phyloP scores from a whole-genome alignment of 2,888 invertebrate genomes.

The Caprella mutica region DNA sequence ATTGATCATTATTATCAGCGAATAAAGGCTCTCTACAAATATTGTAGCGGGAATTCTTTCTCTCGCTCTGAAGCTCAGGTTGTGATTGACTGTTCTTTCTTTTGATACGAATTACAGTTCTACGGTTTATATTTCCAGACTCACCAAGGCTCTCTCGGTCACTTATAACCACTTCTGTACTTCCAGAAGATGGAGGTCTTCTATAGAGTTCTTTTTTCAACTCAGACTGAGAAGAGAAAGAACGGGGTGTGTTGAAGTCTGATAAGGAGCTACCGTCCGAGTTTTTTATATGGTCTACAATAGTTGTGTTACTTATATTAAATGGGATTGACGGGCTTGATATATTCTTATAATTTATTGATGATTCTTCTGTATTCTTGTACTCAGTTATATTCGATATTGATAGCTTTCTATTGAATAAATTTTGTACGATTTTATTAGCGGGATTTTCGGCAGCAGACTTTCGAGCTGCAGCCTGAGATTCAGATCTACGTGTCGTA shows the following conservation, averaged over 20 bases:
- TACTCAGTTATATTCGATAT: slow-evolving; percentile 1
- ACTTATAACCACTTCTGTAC: slow-evolving; percentile 28
- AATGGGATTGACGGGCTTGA: neutral
- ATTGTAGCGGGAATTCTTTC: slow-evolving; percentile 5
- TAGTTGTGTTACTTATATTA: no score
- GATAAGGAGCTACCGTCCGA: no score
- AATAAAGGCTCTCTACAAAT: slow-evolving; percentile 3
- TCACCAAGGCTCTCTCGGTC: slow-evolving; percentile 31
- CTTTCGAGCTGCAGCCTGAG: no score
- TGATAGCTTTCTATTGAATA: slow-evolving; percentile 1
- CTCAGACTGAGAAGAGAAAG: neutral
- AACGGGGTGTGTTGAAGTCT: no score
- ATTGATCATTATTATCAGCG: neutral
- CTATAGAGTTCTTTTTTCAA: neutral
- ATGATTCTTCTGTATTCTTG: neutral
- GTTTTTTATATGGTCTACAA: no score
- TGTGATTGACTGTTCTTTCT: slow-evolving; percentile 29
- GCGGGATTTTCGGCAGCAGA: neutral
- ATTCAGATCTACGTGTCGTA: no score
- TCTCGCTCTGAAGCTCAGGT: neutral
- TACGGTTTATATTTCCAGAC: slow-evolving; percentile 24
- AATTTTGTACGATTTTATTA: neutral
- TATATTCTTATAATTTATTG: neutral
- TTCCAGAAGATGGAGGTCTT: slow-evolving; percentile 17
- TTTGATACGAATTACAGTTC: slow-evolving; percentile 30